Base-by-base conservation (phyloP, 2,888 invertebrate species). In the Orgyia antiqua region DNA sequence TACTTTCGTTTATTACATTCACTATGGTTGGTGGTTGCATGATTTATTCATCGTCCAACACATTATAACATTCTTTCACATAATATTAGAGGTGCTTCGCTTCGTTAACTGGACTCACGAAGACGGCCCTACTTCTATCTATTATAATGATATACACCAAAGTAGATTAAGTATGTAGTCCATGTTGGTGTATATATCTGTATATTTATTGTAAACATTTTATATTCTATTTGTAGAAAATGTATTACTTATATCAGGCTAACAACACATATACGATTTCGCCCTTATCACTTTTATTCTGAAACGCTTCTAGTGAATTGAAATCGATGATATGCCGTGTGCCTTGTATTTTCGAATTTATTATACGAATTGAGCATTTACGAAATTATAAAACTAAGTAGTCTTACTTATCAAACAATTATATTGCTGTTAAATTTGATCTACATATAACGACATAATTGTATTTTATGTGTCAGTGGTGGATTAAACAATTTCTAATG, bases 1-100 rank as follows among this genome's bases (percentile, higher is more conserved):
- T 49, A 58, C 62, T 67, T 65, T 68, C 61, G 57, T 65, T 63
- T 51, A 58, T 51, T 58, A 59, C 66, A 56, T 56, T 66, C 54
- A 60, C 48, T 55, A 41, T 48, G 50, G 44, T 43, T 49, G 44
- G 51, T 48, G 47, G 52, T 54, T 55, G 49, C 50, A 43, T 58
- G 51, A 46, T 58, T 60, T 51, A 64, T 66, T 62, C 59, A 58
- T 52, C 36, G 31, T 42, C 46, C 32, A 34, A 36, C 50, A 57
- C 39, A 58, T 58, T 53, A 55, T 48, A 53, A 53, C 60, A 69
- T 66, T 65, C 56, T 51, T 56, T 34, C 47, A 40, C 51, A 40
- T 47, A 37, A 39, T 42, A 43, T 11, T 32, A 41, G 36, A 27
- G 25, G 29, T n/a, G 20, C 12, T 17, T 24, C 24, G 20, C 15